Conservation (phyloP, 1,140 invertebrate genomes). For the Tenebrio molitor region DNA sequence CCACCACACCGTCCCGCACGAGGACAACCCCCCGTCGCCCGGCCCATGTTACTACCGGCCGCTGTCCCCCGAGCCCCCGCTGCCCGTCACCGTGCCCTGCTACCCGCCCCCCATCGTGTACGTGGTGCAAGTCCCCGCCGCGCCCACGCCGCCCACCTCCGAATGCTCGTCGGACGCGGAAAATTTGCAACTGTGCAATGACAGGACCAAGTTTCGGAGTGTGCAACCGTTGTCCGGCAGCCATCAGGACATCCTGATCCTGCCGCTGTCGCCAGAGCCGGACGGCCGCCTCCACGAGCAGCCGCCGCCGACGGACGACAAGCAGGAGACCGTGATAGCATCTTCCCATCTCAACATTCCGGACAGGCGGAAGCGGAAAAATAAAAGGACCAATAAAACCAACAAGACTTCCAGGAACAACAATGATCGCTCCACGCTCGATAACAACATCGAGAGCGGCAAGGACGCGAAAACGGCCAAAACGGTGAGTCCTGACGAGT, state of each 20-base stretch:
- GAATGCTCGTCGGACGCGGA: slow-evolving; percentile 82
- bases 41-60: slow-evolving; percentile 66
- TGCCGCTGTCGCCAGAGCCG: slow-evolving; percentile 63
- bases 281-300: slow-evolving; percentile 52
- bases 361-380: slow-evolving; percentile 56
- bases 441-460: slow-evolving; percentile 37
- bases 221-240: slow-evolving; percentile 31
- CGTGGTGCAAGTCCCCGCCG: slow-evolving; percentile 61
- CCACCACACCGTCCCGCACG: slow-evolving; percentile 64
- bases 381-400: slow-evolving; percentile 57
- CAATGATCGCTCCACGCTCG: slow-evolving; percentile 39
- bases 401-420: slow-evolving; percentile 56
- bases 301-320: slow-evolving; percentile 58
- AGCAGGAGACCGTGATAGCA: slow-evolving; percentile 57
- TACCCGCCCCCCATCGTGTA: slow-evolving; percentile 63
- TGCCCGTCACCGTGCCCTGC: slow-evolving; percentile 55
- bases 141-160: slow-evolving; percentile 75
- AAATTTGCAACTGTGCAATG: slow-evolving; percentile 62
- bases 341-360: slow-evolving; percentile 57
- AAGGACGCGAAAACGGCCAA: slow-evolving; percentile 38
- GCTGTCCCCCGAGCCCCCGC: slow-evolving; percentile 65
- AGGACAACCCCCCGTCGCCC: slow-evolving; percentile 63
- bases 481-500: slow-evolving; percentile 51
- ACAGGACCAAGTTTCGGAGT: slow-evolving; percentile 3
- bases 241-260: slow-evolving; percentile 62